Percentiles rank a stretch among this genome's conserved stretches.
phyloP scores from a whole-genome alignment of 2,113 vertebrate genomes.

The Vanacampus margaritifer region DNA sequence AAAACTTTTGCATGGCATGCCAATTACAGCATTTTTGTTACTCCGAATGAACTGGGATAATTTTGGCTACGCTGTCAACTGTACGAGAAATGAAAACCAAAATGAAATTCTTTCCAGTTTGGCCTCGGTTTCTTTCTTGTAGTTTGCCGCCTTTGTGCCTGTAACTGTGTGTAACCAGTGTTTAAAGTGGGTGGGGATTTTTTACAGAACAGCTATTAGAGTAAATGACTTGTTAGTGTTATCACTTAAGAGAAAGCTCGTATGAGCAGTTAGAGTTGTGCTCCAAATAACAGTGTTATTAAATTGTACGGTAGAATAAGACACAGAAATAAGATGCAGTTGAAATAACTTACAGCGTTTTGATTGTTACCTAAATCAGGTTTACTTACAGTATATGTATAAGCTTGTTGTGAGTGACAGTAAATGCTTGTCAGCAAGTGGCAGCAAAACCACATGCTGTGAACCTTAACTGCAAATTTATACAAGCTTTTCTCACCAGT shows the following conservation, averaged over 20 bases:
- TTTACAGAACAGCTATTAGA: constrained; percentile 65
- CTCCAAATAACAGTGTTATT: constrained; percentile 59
- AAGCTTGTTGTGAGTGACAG: constrained; percentile 1
- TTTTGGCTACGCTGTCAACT: neutral
- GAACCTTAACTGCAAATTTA: constrained; percentile 19
- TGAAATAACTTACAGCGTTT: constrained; percentile 12
- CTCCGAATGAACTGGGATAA: neutral
- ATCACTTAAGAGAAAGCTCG: constrained; percentile 62
- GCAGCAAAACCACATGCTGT: constrained; percentile 9
- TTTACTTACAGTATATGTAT: constrained; percentile 20
- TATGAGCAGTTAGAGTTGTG: constrained; percentile 63
- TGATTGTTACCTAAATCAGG: constrained; percentile 21
- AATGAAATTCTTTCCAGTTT: neutral
- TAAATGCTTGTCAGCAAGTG: neutral
- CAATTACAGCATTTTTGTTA: neutral
- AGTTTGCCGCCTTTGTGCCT: constrained; percentile 39
- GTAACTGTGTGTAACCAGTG: constrained; percentile 62
- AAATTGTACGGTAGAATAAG: constrained; percentile 31
- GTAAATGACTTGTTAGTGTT: constrained; percentile 57
- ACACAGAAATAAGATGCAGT: constrained; percentile 35
- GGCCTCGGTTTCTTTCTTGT: constrained; percentile 28
- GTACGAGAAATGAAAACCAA: neutral
- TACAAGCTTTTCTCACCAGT: constrained; percentile 10
- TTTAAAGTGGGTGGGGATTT: constrained; percentile 68
- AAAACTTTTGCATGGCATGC: neutral